These are phyloP conservation scores for Tapera naevia DNA, from an alignment of 2,797 vertebrate species.

Conservation along the genomic window DNA sequence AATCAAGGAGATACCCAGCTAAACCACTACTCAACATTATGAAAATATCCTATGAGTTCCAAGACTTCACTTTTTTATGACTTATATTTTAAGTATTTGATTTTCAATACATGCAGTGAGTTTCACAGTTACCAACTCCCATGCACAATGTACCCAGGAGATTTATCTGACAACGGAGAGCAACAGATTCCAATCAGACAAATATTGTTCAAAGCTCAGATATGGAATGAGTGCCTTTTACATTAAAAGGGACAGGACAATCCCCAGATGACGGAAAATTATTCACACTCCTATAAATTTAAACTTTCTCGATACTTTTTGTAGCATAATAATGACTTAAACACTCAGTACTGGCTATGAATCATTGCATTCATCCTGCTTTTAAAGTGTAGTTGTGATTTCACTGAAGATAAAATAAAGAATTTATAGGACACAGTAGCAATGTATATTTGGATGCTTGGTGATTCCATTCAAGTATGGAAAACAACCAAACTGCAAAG, in stretches of 20 bases:
- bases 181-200: conserved; percentile 50
- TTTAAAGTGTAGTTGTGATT: neutral
- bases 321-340: conserved; percentile 29
- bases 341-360: neutral
- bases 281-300: conserved; percentile 47
- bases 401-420: neutral
- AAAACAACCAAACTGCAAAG: neutral
- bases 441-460: neutral
- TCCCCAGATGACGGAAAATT: conserved; percentile 35
- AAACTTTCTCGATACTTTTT: conserved; percentile 12
- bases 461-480: neutral
- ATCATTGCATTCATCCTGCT: neutral
- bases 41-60: neutral
- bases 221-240: neutral
- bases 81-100: neutral
- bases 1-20: neutral
- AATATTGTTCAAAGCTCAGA: conserved; percentile 35
- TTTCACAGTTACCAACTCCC: neutral
- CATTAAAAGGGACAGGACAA: conserved; percentile 60
- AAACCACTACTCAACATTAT: neutral
- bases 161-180: conserved; percentile 36
- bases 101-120: neutral
- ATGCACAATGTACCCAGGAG: neutral
- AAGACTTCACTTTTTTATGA: neutral
- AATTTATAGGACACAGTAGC: neutral